Base-by-base conservation (phyloP, 2,888 invertebrate species). In the Euplexia lucipara region DNA sequence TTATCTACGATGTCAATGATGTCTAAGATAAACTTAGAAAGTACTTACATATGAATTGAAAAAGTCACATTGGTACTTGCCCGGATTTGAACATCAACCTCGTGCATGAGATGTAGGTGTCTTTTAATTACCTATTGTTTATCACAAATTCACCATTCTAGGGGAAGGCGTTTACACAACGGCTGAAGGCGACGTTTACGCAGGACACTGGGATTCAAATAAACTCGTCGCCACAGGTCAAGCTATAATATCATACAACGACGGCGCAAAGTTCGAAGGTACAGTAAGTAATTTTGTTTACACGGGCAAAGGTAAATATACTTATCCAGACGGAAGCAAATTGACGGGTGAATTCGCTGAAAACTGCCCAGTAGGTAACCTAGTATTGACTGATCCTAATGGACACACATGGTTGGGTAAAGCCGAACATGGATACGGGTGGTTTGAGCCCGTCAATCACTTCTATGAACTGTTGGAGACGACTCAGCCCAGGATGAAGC, bases 101-200 rank as follows among this genome's bases (percentile, higher is more conserved):
- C n/a, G n/a, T n/a, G n/a, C n/a, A n/a, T n/a, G n/a, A n/a, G n/a
- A n/a, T n/a, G n/a, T n/a, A n/a, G n/a, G n/a, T n/a, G n/a, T n/a
- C n/a, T n/a, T n/a, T n/a, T n/a, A n/a, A n/a, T n/a, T n/a, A n/a
- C n/a, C n/a, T n/a, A n/a, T n/a, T n/a, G n/a, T n/a, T n/a, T n/a
- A 56, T 64, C 62, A 42, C 66, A 63, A 58, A 26, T 44, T 37
- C 41, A 61, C 16, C n/a, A 20, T 79, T 70, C 52, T 58, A 95
- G 96, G 96, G 3, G 84, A 77, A 1, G 97, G 97, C 9, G 86
- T 88, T 12, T 97, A 97, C 77, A 92, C 81, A 3, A 96, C 96
- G 0, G 94, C 94, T 6, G 96, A 96, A 79, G 96, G 96, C 0
- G 96, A 97, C 76, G 81, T 80, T 0, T 97, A 97, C 83, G 81